Conservation (phyloP, 2,797 vertebrate species). For the Falco concolor region DNA sequence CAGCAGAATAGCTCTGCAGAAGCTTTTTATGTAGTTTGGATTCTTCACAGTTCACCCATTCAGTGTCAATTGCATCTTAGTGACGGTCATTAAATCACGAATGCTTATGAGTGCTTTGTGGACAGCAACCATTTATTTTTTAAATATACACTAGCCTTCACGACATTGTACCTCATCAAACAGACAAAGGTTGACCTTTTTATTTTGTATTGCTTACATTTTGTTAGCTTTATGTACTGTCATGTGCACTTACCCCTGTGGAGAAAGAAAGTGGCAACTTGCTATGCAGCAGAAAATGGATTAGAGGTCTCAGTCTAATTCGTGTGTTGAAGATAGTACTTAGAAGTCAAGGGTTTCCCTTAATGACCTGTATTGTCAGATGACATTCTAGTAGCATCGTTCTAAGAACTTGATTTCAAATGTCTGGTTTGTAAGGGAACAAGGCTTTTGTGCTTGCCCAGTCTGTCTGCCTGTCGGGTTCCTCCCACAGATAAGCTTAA, state of each 20-base stretch:
- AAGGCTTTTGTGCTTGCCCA: neutral
- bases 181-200: conserved; percentile 5
- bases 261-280: neutral
- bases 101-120: neutral
- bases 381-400: neutral
- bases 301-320: neutral
- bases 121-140: conserved; percentile 16
- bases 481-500: neutral
- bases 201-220: neutral
- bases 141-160: neutral
- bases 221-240: neutral
- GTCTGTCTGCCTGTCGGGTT: neutral
- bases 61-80: neutral
- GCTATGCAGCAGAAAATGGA: neutral
- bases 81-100: neutral
- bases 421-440: neutral
- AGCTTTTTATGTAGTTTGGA: neutral
- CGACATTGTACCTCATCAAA: neutral
- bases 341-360: neutral
- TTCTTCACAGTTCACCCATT: neutral
- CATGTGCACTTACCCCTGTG: neutral
- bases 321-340: neutral
- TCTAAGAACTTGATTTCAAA: neutral
- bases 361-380: neutral
- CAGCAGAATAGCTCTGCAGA: neutral